These are phyloP conservation scores for Enteromius paludinosus DNA, from an alignment of 2,797 vertebrate species.

Conservation along the genomic window DNA sequence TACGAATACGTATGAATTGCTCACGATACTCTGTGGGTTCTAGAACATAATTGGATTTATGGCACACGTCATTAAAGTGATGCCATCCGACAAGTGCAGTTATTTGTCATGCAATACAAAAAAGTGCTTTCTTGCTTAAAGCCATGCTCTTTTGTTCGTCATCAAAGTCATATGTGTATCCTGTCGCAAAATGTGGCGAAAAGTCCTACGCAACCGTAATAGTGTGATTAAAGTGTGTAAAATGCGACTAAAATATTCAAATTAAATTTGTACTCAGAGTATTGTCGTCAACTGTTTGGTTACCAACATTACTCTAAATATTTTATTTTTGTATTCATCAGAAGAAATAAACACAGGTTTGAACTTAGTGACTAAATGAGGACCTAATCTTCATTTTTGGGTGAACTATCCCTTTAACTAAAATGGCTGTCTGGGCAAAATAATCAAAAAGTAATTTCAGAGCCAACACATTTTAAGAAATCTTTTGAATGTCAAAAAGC, in stretches of 20 bases:
- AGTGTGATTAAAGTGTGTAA: background rate
- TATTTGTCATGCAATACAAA: background rate
- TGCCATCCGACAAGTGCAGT: background rate
- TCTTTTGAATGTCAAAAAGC: background rate
- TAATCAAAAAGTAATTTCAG: background rate
- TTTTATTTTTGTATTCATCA: background rate
- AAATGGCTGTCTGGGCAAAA: background rate
- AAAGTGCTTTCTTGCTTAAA: background rate
- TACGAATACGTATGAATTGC: too few relatives aligned
- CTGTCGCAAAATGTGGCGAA: background rate
- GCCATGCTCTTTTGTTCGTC: background rate
- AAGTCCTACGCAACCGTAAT: background rate
- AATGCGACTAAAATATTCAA: too few relatives aligned
- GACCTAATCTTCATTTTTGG: background rate
- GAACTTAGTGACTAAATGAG: background rate
- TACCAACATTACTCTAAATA: background rate
- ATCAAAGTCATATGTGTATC: background rate
- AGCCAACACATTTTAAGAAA: background rate
- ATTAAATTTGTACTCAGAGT: too few relatives aligned
- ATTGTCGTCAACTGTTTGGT: background rate
- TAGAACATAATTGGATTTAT: too few relatives aligned
- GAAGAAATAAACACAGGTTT: background rate
- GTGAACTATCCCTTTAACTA: background rate
- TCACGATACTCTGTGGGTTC: too few relatives aligned
- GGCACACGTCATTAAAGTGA: too few relatives aligned